Base-by-base conservation (phyloP, 2,888 invertebrate species). In the Galeruca laticollis region DNA sequence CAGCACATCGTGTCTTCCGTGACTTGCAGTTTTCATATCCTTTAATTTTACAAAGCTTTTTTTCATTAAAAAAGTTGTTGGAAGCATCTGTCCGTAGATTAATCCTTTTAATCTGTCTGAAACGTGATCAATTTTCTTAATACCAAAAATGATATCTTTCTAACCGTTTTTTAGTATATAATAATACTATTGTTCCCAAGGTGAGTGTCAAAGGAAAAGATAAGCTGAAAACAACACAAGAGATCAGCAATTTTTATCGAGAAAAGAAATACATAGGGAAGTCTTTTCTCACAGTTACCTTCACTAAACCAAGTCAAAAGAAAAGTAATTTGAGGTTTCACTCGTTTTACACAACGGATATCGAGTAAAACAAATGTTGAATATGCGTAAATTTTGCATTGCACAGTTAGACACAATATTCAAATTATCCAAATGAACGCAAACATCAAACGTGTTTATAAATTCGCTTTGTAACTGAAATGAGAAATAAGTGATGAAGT, bases 181-280 rank as follows among this genome's bases (percentile, higher is more conserved):
- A 60, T 47, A 60, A 60, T 31, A 60, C 60, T 26, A 47, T 47
- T 60, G 60, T 47, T 60, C 31, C 10, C 8, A 37, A 43, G 26
- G 21, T 60, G 13, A 37, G 43, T 43, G 60, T 40, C 60, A 60
- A 60, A 40, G 40, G 40, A 47, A 60, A 60, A 43, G 47, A 43
- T 60, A 43, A 47, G 43, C 13, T 21, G 18, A 60, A 60, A 43
- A 20, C 8, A 26, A 26, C 8, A n/a, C n/a, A 10, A 47, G 15
- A 60, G 43, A 60, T 60, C 8, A 26, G 47, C 26, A 15, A 31
- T 60, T 60, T 40, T 47, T 60, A 35, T 60, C 26, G 20, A 35
- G 8, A 15, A 35, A 8, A 35, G 15, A 57, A 37, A 26, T 26
- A 26, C 3, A 26, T 6, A 26, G 6, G 26, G 26, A 5, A 26